These are phyloP conservation scores for Suricata suricatta DNA, from an alignment of 2,113 vertebrate species.

Conservation along the genomic window DNA sequence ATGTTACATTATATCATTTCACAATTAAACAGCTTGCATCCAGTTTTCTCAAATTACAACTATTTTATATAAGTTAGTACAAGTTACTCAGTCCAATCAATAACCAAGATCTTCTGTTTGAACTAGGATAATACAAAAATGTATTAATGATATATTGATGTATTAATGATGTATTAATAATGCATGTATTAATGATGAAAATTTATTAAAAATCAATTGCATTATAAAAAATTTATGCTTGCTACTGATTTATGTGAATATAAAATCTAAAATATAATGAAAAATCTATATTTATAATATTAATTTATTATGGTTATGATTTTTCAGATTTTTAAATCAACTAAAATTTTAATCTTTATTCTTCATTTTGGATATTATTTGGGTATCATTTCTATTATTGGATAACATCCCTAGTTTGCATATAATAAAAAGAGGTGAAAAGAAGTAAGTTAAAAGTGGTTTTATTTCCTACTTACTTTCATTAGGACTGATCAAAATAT, in stretches of 20 bases:
- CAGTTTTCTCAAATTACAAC: slow-evolving; percentile 49
- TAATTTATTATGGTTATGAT: not conserved
- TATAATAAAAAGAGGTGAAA: slow-evolving; percentile 9
- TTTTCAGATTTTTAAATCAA: not conserved
- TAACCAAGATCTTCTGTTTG: not conserved
- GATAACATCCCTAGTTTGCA: not conserved
- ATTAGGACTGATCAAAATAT: not conserved
- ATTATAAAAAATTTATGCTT: not conserved
- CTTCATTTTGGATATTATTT: not conserved
- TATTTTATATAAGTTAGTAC: slow-evolving; percentile 42
- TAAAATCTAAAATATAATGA: not conserved
- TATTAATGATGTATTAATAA: not conserved
- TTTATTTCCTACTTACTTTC: not conserved
- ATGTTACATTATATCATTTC: slow-evolving; percentile 71
- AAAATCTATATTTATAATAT: not conserved
- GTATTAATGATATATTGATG: not conserved
- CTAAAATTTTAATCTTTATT: not conserved
- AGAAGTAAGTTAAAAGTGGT: not conserved
- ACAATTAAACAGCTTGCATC: slow-evolving; percentile 75
- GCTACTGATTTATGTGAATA: not conserved
- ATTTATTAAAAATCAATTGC: not conserved
- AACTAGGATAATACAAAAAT: slow-evolving; percentile 22
- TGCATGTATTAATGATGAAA: not conserved
- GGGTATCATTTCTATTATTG: not conserved
- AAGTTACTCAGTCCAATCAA: slow-evolving; percentile 26